Evolutionary conservation across 1,140 invertebrate species (phyloP).

Genomic region (Andricus grossulariae): DNA sequence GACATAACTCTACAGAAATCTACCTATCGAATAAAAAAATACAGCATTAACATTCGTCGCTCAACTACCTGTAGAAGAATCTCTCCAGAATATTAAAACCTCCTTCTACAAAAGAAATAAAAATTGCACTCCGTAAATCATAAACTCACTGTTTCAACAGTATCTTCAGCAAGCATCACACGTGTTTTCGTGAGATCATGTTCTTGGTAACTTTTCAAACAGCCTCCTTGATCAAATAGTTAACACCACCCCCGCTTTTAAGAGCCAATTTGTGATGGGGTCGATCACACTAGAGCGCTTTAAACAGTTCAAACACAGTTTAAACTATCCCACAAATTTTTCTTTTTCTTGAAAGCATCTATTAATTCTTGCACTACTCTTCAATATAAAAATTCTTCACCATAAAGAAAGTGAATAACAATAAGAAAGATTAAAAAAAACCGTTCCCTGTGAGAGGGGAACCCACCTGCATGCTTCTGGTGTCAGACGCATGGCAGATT

Average conservation of each 20-base stretch:
- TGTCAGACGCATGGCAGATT: slow-evolving; percentile 67
- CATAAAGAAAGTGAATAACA: background rate
- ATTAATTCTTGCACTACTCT: background rate
- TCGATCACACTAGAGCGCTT: background rate
- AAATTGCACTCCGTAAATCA: background rate
- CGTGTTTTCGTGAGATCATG: slow-evolving; percentile 11
- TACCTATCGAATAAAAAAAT: too few species aligned
- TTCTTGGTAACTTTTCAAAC: background rate
- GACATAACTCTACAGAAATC: too few species aligned
- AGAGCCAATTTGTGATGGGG: background rate
- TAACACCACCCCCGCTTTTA: background rate
- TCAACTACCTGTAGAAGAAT: too few species aligned
- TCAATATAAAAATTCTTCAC: background rate
- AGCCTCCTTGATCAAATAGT: background rate
- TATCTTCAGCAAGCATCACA: slow-evolving; percentile 22
- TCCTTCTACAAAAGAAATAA: background rate
- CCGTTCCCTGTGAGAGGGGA: background rate
- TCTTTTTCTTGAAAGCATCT: background rate
- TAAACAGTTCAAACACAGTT: background rate
- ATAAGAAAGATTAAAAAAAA: background rate
- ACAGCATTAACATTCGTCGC: too few species aligned
- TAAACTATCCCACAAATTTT: background rate
- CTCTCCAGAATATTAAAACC: too few species aligned
- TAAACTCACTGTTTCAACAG: slow-evolving; percentile 16
- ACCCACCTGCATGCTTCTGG: slow-evolving; percentile 69